phyloP scores from a whole-genome alignment of 1,140 invertebrate genomes.

The Brachionus plicatilis region DNA sequence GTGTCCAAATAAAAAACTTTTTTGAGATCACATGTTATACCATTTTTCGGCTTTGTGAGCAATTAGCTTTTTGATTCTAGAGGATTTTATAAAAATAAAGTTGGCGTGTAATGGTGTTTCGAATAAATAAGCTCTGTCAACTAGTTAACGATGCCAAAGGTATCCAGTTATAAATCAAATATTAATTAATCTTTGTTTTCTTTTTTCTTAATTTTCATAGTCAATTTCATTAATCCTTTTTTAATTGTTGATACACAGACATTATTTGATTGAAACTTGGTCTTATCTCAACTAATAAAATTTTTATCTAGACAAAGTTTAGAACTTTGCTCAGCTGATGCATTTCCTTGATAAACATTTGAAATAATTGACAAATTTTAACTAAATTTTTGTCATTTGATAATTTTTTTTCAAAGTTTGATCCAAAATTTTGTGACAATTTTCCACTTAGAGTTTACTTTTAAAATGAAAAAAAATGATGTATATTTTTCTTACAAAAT shows the following conservation, averaged over 20 bases:
- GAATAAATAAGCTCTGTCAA: neutral
- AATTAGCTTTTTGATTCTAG: neutral
- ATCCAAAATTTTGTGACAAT: no score
- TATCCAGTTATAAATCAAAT: conserved; percentile 33
- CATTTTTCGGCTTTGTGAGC: neutral
- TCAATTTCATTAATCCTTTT: neutral
- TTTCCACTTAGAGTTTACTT: neutral
- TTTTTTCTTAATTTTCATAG: conserved; percentile 8
- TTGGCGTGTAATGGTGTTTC: neutral
- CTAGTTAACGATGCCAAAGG: neutral
- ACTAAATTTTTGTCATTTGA: neutral
- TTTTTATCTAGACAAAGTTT: neutral
- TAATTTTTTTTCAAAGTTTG: no score
- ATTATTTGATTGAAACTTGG: neutral
- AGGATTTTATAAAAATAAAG: neutral
- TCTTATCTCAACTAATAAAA: neutral
- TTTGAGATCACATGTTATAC: neutral
- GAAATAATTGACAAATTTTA: neutral
- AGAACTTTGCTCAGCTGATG: neutral
- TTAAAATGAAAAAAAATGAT: neutral
- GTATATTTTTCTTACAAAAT: neutral
- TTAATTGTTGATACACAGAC: neutral
- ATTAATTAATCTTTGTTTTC: conserved; percentile 16
- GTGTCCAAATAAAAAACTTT: neutral
- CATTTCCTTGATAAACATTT: neutral